Conservation (phyloP, 1,140 invertebrate species). For the Harlomillsia oculata region DNA sequence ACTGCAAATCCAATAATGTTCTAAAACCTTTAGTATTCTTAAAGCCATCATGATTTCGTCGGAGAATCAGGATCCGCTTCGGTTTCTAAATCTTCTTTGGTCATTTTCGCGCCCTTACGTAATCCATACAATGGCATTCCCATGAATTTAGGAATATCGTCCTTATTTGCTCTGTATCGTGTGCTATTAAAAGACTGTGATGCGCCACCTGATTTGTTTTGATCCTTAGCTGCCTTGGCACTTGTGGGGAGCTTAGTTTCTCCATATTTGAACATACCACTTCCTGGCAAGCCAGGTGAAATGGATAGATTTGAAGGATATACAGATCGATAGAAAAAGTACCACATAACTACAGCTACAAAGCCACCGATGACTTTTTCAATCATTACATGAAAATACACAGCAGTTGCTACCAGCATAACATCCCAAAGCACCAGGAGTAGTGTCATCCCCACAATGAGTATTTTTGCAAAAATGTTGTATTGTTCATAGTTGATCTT, state of each 20-base stretch:
- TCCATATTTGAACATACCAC: conserved; percentile 68
- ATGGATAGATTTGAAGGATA: conserved; percentile 49
- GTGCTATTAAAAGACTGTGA: too few species aligned
- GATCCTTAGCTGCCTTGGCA: neutral
- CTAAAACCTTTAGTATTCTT: too few species aligned
- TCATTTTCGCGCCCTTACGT: conserved; percentile 34
- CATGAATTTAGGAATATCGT: conserved; percentile 55
- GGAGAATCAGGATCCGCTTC: too few species aligned
- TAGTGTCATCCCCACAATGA: conserved; percentile 67
- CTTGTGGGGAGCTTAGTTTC: conserved; percentile 18
- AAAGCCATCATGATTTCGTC: too few species aligned
- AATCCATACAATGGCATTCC: conserved; percentile 58
- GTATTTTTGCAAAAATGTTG: conserved; percentile 67
- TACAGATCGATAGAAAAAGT: conserved; percentile 76
- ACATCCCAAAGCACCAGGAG: conserved; percentile 83
- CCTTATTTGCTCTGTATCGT: conserved; percentile 37
- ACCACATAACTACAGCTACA: conserved; percentile 81
- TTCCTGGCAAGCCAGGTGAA: conserved; percentile 59
- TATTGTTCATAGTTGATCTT: conserved; percentile 62
- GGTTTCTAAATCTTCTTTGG: conserved; percentile 17
- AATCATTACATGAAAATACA: conserved; percentile 90
- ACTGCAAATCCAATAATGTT: too few species aligned
- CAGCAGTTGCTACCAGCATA: conserved; percentile 80
- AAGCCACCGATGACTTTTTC: conserved; percentile 85
- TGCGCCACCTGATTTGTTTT: neutral